phyloP scores from a whole-genome alignment of 2,797 vertebrate species.

The Picus viridis region DNA sequence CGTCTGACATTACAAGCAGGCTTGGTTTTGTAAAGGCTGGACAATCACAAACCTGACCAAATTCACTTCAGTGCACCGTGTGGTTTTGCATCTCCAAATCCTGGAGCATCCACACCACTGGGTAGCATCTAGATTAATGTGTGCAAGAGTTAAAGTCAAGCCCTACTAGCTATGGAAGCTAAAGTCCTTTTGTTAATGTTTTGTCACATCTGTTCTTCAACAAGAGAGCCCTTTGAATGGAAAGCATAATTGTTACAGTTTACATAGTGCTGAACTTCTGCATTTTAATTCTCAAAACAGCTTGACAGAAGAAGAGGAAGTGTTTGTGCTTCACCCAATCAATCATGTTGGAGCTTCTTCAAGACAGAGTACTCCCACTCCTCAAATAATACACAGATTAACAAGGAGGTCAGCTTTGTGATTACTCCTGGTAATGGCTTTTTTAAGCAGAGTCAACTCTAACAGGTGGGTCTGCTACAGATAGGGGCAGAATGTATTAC shows the following conservation, averaged over 20 bases:
- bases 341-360: neutral
- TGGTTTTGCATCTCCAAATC: neutral
- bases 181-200: neutral
- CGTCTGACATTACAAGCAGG: neutral
- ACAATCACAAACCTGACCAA: neutral
- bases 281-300: neutral
- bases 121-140: fast-evolving
- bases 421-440: neutral
- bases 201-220: neutral
- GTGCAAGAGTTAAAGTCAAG: neutral
- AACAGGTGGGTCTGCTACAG: neutral
- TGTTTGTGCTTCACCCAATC: neutral
- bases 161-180: neutral
- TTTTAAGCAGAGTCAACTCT: neutral
- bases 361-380: neutral
- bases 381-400: neutral
- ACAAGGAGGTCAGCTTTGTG: neutral
- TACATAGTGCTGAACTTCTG: neutral
- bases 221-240: neutral
- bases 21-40: neutral
- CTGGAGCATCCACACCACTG: neutral
- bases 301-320: neutral
- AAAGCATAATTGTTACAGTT: neutral
- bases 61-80: neutral
- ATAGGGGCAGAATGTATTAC: neutral